Base-by-base conservation (phyloP, 2,888 invertebrate species). In the Eulithis testata region DNA sequence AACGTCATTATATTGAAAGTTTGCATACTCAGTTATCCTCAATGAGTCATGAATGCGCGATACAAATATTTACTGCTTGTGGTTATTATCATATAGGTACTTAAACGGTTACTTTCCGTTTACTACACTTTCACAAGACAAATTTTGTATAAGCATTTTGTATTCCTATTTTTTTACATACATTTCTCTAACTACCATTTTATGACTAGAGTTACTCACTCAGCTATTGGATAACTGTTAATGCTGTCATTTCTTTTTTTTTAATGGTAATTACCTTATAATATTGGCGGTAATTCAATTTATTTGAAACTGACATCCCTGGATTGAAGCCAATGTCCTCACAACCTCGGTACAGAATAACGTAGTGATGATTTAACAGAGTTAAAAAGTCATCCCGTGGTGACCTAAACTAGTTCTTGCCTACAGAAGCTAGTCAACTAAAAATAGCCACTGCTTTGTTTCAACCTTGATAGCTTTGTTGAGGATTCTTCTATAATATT, bases 341-440 rank as follows among this genome's bases (percentile, higher is more conserved):
- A 76, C 71, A 78, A 80, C 75, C 80, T 75, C 72, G 76, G 81
- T 73, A 83, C 85, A 83, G 81, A 81, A 82, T 83, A 84, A 83
- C 86, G 81, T 81, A 85, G 85, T 84, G 86, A 89, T 89, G 89
- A 90, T 87, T 91, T 89, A 90, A 85, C 83, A 80, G 81, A 59
- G 27, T 56, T 60, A 50, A 43, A 27, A 3, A 52, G 43, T 50
- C 53, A 37, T 76, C 75, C 75, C 71, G 77, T 82, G 80, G 81
- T 78, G 82, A 82, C 83, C 82, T 79, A 77, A 77, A 76, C 76
- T 71, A 60, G 57, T 59, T 47, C 52, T 72, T 66, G 72, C 73
- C 75, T 64, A 57, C 57, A 27, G n/a, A 36, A 70, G 65, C 60
- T 60, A 61, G 67, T 47, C 12, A 55, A 44, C 57, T 57, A 57